phyloP scores from a whole-genome alignment of 2,113 vertebrate genomes.

The Archilochus colubris region DNA sequence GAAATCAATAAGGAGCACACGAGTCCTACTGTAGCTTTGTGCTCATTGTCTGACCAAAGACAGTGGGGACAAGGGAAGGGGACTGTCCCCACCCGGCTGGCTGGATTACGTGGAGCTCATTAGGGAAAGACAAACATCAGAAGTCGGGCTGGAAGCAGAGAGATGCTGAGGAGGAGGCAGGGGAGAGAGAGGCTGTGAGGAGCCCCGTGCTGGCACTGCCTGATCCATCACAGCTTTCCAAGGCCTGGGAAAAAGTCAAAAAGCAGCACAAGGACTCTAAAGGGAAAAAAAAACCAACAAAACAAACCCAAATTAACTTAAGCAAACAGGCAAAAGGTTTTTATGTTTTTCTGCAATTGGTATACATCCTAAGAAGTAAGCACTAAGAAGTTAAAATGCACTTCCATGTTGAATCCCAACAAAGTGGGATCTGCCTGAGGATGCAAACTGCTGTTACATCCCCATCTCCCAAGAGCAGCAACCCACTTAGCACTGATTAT shows the following conservation, averaged over 20 bases:
- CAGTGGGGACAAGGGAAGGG: conserved; percentile 61
- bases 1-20: conserved; percentile 87
- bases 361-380: not conserved
- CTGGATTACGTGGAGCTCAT: conserved; percentile 67
- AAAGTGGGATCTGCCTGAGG: not conserved
- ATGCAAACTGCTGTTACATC: not conserved
- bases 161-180: not conserved
- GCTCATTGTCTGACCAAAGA: conserved; percentile 81
- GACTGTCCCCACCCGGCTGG: conserved; percentile 50
- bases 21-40: conserved; percentile 83
- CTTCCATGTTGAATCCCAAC: not conserved
- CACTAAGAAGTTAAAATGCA: not conserved
- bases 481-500: not conserved
- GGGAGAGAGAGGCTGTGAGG: not conserved
- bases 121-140: conserved; percentile 46
- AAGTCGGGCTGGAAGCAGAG: not conserved
- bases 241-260: not conserved
- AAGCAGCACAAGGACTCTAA: not conserved
- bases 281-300: not conserved
- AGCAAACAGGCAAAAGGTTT: not conserved
- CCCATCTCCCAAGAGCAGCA: not conserved
- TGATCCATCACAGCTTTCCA: not conserved
- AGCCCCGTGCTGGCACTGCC: not conserved
- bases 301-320: not conserved
- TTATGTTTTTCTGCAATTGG: not conserved